Percentiles rank a stretch among this genome's conserved stretches.
phyloP scores from a whole-genome alignment of 2,113 vertebrate genomes.

The Amblyopsis rosae region DNA sequence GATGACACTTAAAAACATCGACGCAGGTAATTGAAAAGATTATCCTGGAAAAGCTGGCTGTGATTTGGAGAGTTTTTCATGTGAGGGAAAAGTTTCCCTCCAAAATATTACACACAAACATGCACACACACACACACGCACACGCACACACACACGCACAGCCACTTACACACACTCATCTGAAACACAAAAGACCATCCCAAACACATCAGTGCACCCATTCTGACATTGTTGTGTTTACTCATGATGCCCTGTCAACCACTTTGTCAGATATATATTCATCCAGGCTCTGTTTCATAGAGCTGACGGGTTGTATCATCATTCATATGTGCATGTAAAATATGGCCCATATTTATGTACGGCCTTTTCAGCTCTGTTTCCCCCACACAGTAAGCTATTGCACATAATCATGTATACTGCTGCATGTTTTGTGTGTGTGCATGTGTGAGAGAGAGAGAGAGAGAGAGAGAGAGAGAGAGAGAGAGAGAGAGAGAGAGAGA shows the following conservation, averaged over 20 bases:
- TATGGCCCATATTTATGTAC: conserved; percentile 6
- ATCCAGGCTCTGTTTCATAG: conserved; percentile 28
- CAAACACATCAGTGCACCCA: conserved; percentile 53
- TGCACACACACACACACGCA: too few species aligned
- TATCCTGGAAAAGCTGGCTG: conserved; percentile 69
- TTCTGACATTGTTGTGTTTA: conserved; percentile 68
- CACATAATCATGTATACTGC: background rate
- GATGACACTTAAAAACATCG: conserved; percentile 65
- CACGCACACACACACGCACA: too few species aligned
- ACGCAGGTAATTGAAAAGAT: conserved; percentile 78
- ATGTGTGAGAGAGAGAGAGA: background rate
- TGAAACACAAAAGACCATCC: conserved; percentile 56
- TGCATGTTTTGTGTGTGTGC: background rate
- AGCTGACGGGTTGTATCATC: conserved; percentile 35
- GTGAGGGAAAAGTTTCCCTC: conserved; percentile 59
- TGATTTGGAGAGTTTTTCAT: conserved; percentile 68
- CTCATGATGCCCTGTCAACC: conserved; percentile 62
- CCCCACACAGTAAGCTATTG: background rate
- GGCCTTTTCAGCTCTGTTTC: conserved; percentile 7
- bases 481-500: too few species aligned
- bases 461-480: too few species aligned
- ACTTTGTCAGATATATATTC: conserved; percentile 61
- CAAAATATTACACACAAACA: conserved; percentile 42
- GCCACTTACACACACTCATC: conserved; percentile 29
- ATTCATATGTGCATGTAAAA: conserved; percentile 37